Percentiles rank a stretch among this genome's conserved stretches.
Conservation (phyloP, 2,888 invertebrate genomes). For the Hirtodrosophila trivittata region DNA sequence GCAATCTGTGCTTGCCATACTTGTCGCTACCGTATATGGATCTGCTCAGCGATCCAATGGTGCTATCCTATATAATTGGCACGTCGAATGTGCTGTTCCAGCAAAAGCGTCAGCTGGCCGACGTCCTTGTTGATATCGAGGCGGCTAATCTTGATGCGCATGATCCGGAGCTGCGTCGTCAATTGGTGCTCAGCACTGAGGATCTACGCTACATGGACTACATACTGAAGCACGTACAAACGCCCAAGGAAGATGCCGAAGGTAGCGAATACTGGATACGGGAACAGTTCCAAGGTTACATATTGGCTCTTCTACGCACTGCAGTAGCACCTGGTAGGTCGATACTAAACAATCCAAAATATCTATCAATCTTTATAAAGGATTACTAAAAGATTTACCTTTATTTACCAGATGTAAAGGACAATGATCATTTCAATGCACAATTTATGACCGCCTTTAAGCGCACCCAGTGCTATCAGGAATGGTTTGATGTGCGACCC, state of each 20-base stretch:
- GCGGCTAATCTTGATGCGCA: slow-evolving; percentile 92
- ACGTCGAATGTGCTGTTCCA: slow-evolving; percentile 99
- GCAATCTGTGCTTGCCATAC: slow-evolving; percentile 97
- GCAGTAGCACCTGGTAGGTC: slow-evolving; percentile 83
- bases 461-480: slow-evolving; percentile 93
- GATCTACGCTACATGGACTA: slow-evolving; percentile 98
- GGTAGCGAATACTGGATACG: slow-evolving; percentile 99
- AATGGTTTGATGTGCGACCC: slow-evolving; percentile 89
- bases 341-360: neutral
- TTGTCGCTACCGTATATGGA: slow-evolving; percentile 97
- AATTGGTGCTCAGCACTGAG: slow-evolving; percentile 95
- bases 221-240: slow-evolving; percentile 90
- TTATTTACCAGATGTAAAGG: slow-evolving; percentile 86
- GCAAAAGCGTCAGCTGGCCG: slow-evolving; percentile 95
- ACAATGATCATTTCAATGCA: slow-evolving; percentile 94
- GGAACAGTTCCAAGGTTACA: slow-evolving; percentile 95
- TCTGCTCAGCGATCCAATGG: slow-evolving; percentile 93
- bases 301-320: slow-evolving; percentile 92
- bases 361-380: neutral
- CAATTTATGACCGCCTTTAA: slow-evolving; percentile 93
- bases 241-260: slow-evolving; percentile 89
- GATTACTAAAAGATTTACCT: neutral
- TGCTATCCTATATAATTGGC: slow-evolving; percentile 94
- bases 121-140: slow-evolving; percentile 95
- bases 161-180: slow-evolving; percentile 91